These are phyloP conservation scores for Leucoptera coffeella DNA, from an alignment of 2,888 invertebrate genomes.

Conservation along the genomic window DNA sequence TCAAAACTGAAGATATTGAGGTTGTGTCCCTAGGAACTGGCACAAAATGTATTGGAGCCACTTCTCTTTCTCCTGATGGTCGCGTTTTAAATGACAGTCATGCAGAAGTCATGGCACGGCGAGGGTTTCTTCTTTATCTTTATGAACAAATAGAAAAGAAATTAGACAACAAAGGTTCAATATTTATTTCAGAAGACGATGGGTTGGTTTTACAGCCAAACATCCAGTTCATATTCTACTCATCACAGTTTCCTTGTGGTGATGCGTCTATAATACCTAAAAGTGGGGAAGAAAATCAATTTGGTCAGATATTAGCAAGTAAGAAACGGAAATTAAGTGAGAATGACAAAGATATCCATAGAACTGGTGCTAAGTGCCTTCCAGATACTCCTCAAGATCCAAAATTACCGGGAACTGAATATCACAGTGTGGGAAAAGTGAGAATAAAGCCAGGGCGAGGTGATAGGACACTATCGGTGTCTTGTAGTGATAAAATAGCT, in stretches of 20 bases:
- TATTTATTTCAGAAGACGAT: constrained; percentile 17
- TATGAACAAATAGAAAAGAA: constrained; percentile 55
- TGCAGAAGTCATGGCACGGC: constrained; percentile 81
- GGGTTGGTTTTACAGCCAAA: constrained; percentile 46
- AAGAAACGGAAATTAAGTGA: constrained; percentile 15
- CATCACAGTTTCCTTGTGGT: constrained; percentile 87
- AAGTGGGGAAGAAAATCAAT: constrained; percentile 15
- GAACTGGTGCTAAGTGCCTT: constrained; percentile 90
- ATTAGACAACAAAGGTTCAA: constrained; percentile 17
- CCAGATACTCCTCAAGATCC: constrained; percentile 50
- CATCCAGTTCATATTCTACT: constrained; percentile 74
- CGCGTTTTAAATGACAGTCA: constrained; percentile 83
- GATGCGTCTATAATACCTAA: constrained; percentile 84
- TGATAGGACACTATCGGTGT: constrained; percentile 79
- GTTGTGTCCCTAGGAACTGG: constrained; percentile 86
- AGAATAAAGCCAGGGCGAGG: constrained; percentile 90
- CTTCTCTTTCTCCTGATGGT: constrained; percentile 59
- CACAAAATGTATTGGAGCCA: constrained; percentile 81
- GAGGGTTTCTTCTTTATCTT: constrained; percentile 74
- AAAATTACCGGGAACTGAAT: constrained; percentile 45
- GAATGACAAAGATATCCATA: constrained; percentile 35
- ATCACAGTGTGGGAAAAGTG: constrained; percentile 65
- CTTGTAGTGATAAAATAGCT: constrained; percentile 91
- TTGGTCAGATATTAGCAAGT: constrained; percentile 18
- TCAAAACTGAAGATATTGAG: constrained; percentile 18